Evolutionary conservation across 2,888 invertebrate genomes (phyloP).

Genomic region (Tribolium freemani): DNA sequence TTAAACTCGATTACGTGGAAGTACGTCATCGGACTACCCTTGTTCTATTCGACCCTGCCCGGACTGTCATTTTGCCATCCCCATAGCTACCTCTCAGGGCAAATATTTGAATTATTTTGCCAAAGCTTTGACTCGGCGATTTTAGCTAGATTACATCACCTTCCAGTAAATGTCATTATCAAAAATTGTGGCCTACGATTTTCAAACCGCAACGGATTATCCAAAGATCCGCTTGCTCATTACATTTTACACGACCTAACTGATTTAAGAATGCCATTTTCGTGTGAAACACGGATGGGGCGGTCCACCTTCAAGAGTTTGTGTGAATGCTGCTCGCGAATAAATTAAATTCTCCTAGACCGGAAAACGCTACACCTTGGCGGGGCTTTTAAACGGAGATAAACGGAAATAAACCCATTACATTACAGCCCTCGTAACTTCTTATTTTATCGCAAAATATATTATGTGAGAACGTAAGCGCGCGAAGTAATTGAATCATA

Average conservation of each 20-base stretch:
- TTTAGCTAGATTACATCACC: not conserved
- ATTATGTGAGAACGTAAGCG: not conserved
- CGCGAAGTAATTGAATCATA: not conserved
- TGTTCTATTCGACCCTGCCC: constrained; percentile 22
- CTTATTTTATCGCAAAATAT: constrained; percentile 1
- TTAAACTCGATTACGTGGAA: constrained; percentile 41
- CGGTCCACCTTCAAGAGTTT: not conserved
- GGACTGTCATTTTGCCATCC: constrained; percentile 28
- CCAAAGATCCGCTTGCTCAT: constrained; percentile 9
- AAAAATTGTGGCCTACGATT: not conserved
- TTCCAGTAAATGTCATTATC: not conserved
- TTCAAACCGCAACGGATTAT: constrained; percentile 5
- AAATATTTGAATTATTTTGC: constrained; percentile 37
- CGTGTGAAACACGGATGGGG: too few relatives aligned
- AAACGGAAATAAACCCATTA: constrained; percentile 24
- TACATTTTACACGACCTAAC: not conserved
- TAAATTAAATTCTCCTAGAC: constrained; percentile 16
- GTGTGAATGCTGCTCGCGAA: constrained; percentile 8
- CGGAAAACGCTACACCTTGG: constrained; percentile 15
- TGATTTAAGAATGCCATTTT: not conserved
- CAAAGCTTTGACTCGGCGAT: constrained; percentile 20
- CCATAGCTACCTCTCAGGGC: constrained; percentile 19
- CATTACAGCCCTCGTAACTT: not conserved
- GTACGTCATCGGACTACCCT: constrained; percentile 40
- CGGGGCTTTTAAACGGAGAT: constrained; percentile 8